These are phyloP conservation scores for Gavia stellata DNA, from an alignment of 2,113 vertebrate species.

Conservation along the genomic window DNA sequence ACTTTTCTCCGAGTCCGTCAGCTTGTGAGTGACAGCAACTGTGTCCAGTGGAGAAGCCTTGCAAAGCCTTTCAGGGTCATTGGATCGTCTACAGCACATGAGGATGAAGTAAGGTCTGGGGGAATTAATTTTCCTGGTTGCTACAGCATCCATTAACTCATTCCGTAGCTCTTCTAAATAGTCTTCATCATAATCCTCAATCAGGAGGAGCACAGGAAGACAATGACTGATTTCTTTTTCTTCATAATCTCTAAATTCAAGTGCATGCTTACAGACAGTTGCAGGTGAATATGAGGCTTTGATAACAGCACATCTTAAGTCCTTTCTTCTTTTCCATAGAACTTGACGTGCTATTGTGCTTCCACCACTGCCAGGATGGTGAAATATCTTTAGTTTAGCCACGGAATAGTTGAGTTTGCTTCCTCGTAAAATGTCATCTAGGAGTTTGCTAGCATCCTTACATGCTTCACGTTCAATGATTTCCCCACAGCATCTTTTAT, in stretches of 20 bases:
- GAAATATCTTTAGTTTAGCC: conserved; percentile 76
- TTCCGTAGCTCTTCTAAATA: conserved; percentile 72
- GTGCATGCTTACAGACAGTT: conserved; percentile 70
- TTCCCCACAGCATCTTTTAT: conserved; percentile 67
- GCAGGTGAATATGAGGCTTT: conserved; percentile 61
- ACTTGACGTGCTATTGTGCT: conserved; percentile 83
- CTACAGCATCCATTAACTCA: conserved; percentile 67
- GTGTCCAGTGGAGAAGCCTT: conserved; percentile 70
- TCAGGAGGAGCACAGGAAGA: conserved; percentile 78
- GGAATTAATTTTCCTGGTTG: conserved; percentile 56
- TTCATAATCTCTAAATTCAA: conserved; percentile 76
- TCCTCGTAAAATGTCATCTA: conserved; percentile 44
- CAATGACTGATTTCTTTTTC: conserved; percentile 68
- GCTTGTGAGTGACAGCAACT: conserved; percentile 79
- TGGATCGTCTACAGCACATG: conserved; percentile 74
- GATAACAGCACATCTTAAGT: conserved; percentile 75
- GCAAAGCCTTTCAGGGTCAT: conserved; percentile 71
- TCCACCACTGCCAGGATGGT: conserved; percentile 86
- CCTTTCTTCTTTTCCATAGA: conserved; percentile 77
- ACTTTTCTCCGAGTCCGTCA: conserved; percentile 71
- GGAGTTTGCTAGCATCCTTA: conserved; percentile 37
- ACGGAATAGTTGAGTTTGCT: conserved; percentile 50
- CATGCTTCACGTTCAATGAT: conserved; percentile 79
- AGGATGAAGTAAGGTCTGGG: conserved; percentile 75
- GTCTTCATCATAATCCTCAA: conserved; percentile 78